Percentiles rank a stretch among this genome's conserved stretches.
phyloP scores from a whole-genome alignment of 2,888 invertebrate species.

The Drosophila seclusa region DNA sequence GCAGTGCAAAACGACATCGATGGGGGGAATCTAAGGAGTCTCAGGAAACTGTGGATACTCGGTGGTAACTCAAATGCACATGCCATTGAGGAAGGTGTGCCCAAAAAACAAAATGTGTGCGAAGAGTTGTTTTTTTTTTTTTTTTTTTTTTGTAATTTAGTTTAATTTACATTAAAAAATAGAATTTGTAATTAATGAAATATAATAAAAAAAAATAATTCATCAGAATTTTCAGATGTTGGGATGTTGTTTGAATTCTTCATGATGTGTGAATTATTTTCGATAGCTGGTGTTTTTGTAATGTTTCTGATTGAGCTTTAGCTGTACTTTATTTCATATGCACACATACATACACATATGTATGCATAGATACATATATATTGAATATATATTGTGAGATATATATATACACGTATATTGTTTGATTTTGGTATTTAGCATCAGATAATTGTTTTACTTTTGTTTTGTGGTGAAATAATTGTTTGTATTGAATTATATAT shows the following conservation, averaged over 20 bases:
- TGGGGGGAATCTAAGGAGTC: not conserved
- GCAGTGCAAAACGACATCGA: conserved; percentile 19
- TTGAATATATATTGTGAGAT: conserved; percentile 55
- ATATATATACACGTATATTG: conserved; percentile 71
- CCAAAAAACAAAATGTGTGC: conserved; percentile 25
- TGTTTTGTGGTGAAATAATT: conserved; percentile 42
- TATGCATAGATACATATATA: conserved; percentile 24
- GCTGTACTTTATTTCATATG: conserved; percentile 50
- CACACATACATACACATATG: conserved; percentile 15
- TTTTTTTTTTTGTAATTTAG: conserved; percentile 77
- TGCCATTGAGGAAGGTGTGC: conserved; percentile 13
- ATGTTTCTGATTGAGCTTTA: conserved; percentile 61
- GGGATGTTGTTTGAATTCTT: conserved; percentile 64
- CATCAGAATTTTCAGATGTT: conserved; percentile 75
- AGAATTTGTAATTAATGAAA: conserved; percentile 83
- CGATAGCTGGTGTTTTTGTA: conserved; percentile 53
- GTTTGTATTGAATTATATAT: conserved; percentile 50
- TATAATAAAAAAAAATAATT: conserved; percentile 66
- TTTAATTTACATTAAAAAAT: conserved; percentile 83
- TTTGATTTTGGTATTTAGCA: conserved; percentile 59
- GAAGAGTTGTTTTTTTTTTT: conserved; percentile 9
- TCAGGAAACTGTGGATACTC: not conserved
- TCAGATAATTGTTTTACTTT: conserved; percentile 64
- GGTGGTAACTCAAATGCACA: not conserved
- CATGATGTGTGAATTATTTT: conserved; percentile 73